phyloP scores from a whole-genome alignment of 2,888 invertebrate genomes.

The Meiosimyza decipiens region DNA sequence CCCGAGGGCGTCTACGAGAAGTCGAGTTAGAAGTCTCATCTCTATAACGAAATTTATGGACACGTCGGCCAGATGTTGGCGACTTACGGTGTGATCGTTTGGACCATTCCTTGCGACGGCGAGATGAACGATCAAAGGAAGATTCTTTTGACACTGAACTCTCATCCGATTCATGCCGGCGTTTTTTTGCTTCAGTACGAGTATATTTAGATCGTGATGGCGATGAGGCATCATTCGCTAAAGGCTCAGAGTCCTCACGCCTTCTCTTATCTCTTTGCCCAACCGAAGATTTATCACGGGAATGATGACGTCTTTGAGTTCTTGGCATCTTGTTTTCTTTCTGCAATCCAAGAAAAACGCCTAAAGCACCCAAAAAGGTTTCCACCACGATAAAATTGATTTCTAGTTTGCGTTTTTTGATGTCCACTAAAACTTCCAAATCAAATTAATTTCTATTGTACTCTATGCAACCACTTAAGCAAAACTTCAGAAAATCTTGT shows the following conservation, averaged over 20 bases:
- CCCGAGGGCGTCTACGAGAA: conserved; percentile 65
- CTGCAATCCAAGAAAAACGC: too few relatives aligned
- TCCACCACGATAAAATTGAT: too few relatives aligned
- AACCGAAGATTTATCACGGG: conserved; percentile 71
- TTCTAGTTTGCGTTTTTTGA: too few relatives aligned
- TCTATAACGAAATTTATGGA: conserved; percentile 72
- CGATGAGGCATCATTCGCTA: conserved; percentile 58
- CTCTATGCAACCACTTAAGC: too few relatives aligned
- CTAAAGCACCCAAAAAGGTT: too few relatives aligned
- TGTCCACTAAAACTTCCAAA: too few relatives aligned
- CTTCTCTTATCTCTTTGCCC: conserved; percentile 73
- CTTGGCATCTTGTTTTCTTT: conserved; percentile 77
- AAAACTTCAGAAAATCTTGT: too few relatives aligned
- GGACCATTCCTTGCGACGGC: conserved; percentile 84
- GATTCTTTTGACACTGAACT: conserved; percentile 67
- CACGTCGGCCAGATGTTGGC: conserved; percentile 79
- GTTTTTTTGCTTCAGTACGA: conserved; percentile 67
- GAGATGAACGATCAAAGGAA: conserved; percentile 74
- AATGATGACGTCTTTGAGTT: conserved; percentile 83
- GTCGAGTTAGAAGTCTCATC: conserved; percentile 65
- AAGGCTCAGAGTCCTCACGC: conserved; percentile 72
- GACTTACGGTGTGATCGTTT: conserved; percentile 88
- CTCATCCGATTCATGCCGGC: conserved; percentile 74
- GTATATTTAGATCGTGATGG: conserved; percentile 63
- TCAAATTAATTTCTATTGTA: too few relatives aligned